Evolutionary conservation across 2,113 vertebrate genomes (phyloP), one percentile per base, ranked within the genome.

Genomic region (Gymnorhina tibicen): DNA sequence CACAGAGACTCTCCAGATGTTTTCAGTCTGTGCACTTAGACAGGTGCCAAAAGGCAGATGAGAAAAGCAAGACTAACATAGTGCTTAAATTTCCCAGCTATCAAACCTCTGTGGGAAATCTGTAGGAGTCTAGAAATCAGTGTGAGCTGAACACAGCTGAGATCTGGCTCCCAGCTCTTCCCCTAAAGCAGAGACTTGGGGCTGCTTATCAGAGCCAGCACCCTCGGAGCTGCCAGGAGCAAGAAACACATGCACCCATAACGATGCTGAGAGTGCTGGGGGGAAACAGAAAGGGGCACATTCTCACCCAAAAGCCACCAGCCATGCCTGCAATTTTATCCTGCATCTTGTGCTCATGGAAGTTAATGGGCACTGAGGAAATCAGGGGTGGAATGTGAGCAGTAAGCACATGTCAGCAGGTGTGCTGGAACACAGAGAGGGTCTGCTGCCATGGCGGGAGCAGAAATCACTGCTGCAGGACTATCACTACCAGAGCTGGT

Each of bases 391-490:
- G 28, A 55, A 37, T 0, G 7, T 0, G 3, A 69, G 42, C n/a
- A 53, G 81, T 10, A 30, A 63, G 24, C 46, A 42, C 27, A 1
- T 0, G 0, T 33, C 83, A 56, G 37, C 0, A 0, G 0, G 4
- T 15, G 70, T 39, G 30, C 39, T n/a, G 56, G 42, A 50, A 58
- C 21, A 19, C 63, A 56, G 26, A 55, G 39, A 66, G 15, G n/a
- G n/a, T 32, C 56, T 85, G 46, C 18, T 10, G 30, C 21, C 47
- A 4, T 5, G 66, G 10, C 27, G 77, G 68, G 46, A 46, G 28
- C 9, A 39, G 39, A 39, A 87, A 72, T 87, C 6, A 0, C 60
- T 18, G 8, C 64, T 79, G 60, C 46, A 63, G 41, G 67, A 44
- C 27, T 74, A 5, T 30, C 46, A 23, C 4, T 3, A 52, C 11